Conservation (phyloP, 2,888 invertebrate genomes). For the Fragum whitleyi region DNA sequence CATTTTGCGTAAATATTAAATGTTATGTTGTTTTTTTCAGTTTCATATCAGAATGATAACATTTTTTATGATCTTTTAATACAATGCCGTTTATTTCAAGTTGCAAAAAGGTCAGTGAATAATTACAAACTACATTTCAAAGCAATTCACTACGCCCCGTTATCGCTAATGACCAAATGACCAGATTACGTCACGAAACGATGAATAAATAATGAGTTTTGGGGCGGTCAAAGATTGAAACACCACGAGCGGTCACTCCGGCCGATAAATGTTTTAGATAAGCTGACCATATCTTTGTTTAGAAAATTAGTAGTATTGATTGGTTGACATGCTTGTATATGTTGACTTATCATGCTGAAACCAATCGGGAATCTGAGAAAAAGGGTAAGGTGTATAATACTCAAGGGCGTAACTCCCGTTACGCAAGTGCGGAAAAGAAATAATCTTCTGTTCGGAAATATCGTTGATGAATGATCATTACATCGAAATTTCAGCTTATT, state of each 20-base stretch:
- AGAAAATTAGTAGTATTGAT: slow-evolving; percentile 40
- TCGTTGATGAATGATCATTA: too few relatives aligned
- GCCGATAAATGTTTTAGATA: slow-evolving; percentile 60
- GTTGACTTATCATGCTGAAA: not conserved
- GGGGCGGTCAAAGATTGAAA: slow-evolving; percentile 22
- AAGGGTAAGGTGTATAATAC: too few relatives aligned
- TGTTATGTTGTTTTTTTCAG: too few relatives aligned
- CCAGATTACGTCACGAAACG: slow-evolving; percentile 56
- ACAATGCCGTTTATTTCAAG: too few relatives aligned
- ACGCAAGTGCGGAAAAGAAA: too few relatives aligned
- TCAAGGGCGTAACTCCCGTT: too few relatives aligned
- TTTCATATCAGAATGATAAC: too few relatives aligned
- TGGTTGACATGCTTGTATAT: slow-evolving; percentile 13
- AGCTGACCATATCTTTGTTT: slow-evolving; percentile 51
- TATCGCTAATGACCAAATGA: slow-evolving; percentile 58
- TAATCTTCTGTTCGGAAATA: too few relatives aligned
- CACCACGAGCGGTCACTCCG: slow-evolving; percentile 19
- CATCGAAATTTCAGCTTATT: too few relatives aligned
- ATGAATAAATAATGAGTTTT: slow-evolving; percentile 60
- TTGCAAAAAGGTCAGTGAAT: not conserved
- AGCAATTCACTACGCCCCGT: slow-evolving; percentile 43
- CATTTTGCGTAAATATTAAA: too few relatives aligned
- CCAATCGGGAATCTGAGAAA: too few relatives aligned
- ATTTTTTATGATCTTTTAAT: too few relatives aligned
- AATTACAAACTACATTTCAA: slow-evolving; percentile 54